phyloP scores from a whole-genome alignment of 92 coral and sea anemone genomes.

The Ricordea florida region DNA sequence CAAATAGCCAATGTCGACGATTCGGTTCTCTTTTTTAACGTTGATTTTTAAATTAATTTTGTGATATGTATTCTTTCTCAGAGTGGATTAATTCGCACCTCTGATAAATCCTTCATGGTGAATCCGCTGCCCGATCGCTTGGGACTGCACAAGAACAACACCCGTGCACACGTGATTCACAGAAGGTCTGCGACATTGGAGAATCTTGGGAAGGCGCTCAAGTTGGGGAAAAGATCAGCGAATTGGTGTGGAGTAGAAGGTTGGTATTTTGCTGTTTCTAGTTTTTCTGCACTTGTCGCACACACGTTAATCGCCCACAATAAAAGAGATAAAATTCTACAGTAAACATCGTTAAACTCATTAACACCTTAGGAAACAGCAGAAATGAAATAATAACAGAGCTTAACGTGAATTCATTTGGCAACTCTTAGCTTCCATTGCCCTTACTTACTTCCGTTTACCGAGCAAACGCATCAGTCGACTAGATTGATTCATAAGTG shows the following conservation, averaged over 20 bases:
- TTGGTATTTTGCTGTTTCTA: neutral
- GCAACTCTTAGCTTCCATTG: too few species aligned
- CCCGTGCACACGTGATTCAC: conserved; percentile 69
- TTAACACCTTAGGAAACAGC: too few species aligned
- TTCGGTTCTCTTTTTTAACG: too few species aligned
- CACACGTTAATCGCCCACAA: too few species aligned
- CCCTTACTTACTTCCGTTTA: too few species aligned
- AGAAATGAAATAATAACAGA: too few species aligned
- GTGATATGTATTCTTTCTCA: conserved; percentile 7
- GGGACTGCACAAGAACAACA: conserved; percentile 28
- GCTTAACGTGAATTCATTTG: too few species aligned
- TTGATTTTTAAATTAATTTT: neutral
- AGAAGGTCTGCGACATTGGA: conserved; percentile 42
- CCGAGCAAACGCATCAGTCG: too few species aligned
- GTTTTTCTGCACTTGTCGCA: neutral
- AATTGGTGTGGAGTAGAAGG: conserved; percentile 71
- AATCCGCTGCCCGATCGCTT: conserved; percentile 72
- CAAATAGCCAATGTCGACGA: too few species aligned
- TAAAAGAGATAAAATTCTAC: too few species aligned
- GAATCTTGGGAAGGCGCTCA: conserved; percentile 19
- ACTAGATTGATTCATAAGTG: too few species aligned
- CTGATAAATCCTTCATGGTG: conserved; percentile 46
- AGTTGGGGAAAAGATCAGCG: conserved; percentile 35
- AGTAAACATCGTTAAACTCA: too few species aligned
- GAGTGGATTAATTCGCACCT: conserved; percentile 69